phyloP scores from a whole-genome alignment of 2,797 vertebrate species.

The Halcyon chelicuti region DNA sequence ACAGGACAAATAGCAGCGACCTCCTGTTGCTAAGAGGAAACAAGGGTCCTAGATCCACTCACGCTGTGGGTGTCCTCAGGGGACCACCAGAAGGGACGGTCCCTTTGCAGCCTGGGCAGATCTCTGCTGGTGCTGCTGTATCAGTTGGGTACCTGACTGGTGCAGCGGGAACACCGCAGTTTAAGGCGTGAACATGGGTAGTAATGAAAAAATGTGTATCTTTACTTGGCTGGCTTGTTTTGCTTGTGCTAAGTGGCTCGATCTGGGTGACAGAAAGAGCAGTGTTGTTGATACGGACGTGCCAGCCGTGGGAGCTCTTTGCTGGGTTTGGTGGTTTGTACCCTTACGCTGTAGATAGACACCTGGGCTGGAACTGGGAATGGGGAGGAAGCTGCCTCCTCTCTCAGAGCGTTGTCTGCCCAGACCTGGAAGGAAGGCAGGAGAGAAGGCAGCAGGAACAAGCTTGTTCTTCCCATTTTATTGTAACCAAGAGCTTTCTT shows the following conservation, averaged over 20 bases:
- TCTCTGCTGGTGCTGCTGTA: not conserved
- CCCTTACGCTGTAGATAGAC: not conserved
- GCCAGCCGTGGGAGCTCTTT: not conserved
- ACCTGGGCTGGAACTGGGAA: conserved; percentile 23
- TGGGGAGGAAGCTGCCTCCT: not conserved
- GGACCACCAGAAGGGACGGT: not conserved
- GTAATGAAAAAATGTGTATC: not conserved
- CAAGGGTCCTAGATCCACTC: not conserved
- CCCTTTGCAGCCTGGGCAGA: not conserved
- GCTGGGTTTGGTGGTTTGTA: not conserved
- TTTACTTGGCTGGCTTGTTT: not conserved
- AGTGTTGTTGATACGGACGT: not conserved
- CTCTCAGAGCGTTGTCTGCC: not conserved
- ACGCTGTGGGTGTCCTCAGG: not conserved
- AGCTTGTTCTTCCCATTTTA: conserved; percentile 1
- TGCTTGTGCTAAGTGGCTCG: not conserved
- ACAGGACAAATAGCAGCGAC: not conserved
- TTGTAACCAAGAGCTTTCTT: conserved; percentile 20
- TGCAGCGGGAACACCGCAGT: not conserved
- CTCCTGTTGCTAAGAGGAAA: not conserved
- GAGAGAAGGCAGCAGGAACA: not conserved
- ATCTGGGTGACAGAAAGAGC: not conserved
- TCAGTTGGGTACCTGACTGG: accelerated
- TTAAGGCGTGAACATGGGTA: not conserved
- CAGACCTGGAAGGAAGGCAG: not conserved